Percentiles rank a stretch among this genome's conserved stretches.
phyloP scores from a whole-genome alignment of 2,888 invertebrate species.

The Pyrochroa serraticornis region DNA sequence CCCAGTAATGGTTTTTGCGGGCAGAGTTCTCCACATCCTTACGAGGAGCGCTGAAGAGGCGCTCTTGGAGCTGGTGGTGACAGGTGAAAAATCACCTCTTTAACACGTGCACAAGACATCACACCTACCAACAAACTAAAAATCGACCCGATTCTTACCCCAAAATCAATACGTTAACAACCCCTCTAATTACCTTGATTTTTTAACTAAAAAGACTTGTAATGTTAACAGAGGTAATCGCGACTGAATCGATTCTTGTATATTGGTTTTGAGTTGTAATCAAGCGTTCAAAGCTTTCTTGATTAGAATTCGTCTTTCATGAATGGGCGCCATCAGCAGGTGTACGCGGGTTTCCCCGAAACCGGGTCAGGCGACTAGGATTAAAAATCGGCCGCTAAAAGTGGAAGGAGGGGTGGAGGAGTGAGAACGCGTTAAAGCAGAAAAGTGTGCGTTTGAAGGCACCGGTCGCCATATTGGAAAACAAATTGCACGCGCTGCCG shows the following conservation, averaged over 20 bases:
- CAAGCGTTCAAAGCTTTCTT: no score
- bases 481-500: conserved; percentile 55
- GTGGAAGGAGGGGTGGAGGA: conserved; percentile 1
- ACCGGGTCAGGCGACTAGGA: conserved; percentile 8
- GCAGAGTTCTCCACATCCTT: conserved; percentile 35
- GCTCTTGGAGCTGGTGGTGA: conserved; percentile 38
- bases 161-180: no score
- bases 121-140: conserved; percentile 18
- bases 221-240: no score
- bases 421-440: conserved; percentile 34
- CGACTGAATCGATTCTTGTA: no score
- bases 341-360: conserved; percentile 10
- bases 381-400: conserved; percentile 11
- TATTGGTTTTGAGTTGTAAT: no score
- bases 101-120: conserved; percentile 33
- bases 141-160: not conserved
- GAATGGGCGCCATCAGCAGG: no score
- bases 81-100: conserved; percentile 46
- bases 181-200: no score
- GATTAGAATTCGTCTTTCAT: no score
- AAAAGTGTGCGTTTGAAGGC: conserved; percentile 51
- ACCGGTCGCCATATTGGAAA: conserved; percentile 55
- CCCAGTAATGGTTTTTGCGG: conserved; percentile 37
- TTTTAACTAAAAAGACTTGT: no score
- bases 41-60: conserved; percentile 38